Evolutionary conservation across 2,113 vertebrate genomes (phyloP).

Genomic region (Paradoxurus hermaphroditus): DNA sequence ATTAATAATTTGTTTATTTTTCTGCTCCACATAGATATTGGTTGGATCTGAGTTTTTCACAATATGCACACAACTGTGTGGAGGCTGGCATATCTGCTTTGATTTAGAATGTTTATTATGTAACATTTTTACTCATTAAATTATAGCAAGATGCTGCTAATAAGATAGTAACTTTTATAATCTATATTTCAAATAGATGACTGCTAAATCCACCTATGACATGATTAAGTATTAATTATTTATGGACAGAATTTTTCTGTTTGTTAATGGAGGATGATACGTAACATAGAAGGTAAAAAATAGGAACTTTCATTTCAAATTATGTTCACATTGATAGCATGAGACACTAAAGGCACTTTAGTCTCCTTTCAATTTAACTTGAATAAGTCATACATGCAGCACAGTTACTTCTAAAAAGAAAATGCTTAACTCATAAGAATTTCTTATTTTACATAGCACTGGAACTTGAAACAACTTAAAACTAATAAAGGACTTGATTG

Average conservation of each 20-base stretch:
- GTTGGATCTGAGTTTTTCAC: not conserved
- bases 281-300: not conserved
- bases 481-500: constrained; percentile 23
- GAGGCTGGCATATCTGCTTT: not conserved
- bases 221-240: constrained; percentile 31
- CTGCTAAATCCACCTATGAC: not conserved
- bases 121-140: constrained; percentile 25
- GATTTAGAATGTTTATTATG: not conserved
- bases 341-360: not conserved
- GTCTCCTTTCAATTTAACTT: not conserved
- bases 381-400: not conserved
- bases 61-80: not conserved
- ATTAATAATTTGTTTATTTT: constrained; percentile 7
- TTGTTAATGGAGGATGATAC: not conserved
- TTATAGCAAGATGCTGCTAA: not conserved
- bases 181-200: constrained; percentile 3
- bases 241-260: not conserved
- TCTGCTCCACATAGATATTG: not conserved
- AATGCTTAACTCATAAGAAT: constrained; percentile 26
- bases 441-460: constrained; percentile 33
- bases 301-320: not conserved
- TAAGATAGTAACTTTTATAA: not conserved
- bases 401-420: constrained; percentile 24
- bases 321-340: not conserved
- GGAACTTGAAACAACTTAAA: constrained; percentile 37